Evolutionary conservation across 2,797 vertebrate species (phyloP).

Genomic region (Enteromius anoplus): DNA sequence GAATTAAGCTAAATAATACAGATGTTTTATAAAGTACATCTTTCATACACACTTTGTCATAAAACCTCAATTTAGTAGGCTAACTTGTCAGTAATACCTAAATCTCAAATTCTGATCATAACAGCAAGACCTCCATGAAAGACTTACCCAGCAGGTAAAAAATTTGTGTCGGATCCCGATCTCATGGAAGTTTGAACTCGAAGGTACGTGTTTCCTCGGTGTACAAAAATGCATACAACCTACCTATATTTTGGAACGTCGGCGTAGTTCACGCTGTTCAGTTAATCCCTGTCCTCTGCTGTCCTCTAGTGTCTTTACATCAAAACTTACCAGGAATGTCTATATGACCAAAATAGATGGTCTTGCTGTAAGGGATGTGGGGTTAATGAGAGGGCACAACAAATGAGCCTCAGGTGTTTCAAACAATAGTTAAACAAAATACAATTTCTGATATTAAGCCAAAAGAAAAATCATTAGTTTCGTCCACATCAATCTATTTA

Average conservation of each 20-base stretch:
- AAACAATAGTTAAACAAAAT: neutral
- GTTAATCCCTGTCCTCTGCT: slow-evolving; percentile 37
- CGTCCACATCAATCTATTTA: neutral
- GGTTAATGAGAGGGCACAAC: neutral
- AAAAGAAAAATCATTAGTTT: neutral
- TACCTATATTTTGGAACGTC: neutral
- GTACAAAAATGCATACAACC: neutral
- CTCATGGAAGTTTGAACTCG: neutral
- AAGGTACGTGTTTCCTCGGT: neutral
- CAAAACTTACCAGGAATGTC: neutral
- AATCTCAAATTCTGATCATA: neutral
- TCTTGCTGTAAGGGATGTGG: neutral
- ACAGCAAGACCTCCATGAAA: neutral
- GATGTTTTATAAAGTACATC: neutral
- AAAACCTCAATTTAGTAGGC: neutral
- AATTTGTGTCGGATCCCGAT: neutral
- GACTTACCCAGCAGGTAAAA: neutral
- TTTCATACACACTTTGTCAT: neutral
- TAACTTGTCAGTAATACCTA: neutral
- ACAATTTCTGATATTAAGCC: neutral
- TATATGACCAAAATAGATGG: neutral
- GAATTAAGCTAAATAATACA: neutral
- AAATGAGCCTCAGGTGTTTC: neutral
- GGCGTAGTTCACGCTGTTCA: neutral
- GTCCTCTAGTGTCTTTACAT: slow-evolving; percentile 32